phyloP scores from a whole-genome alignment of 2,113 vertebrate genomes.

The Petromus typicus region DNA sequence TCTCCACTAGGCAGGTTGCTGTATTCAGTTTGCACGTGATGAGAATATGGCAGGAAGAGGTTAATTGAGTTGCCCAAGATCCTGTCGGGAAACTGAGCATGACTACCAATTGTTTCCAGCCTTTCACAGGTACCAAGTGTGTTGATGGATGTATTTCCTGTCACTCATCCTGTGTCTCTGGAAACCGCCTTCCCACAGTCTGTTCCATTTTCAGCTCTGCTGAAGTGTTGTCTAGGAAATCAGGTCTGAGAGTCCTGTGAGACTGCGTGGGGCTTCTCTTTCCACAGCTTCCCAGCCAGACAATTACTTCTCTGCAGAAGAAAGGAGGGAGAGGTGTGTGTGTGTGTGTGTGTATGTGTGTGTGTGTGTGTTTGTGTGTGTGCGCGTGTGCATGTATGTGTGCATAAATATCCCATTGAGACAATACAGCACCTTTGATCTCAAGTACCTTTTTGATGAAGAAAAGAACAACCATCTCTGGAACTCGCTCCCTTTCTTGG shows the following conservation, averaged over 20 bases:
- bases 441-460: background rate
- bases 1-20: slow-evolving; percentile 49
- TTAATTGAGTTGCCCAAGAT: slow-evolving; percentile 76
- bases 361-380: too few species aligned
- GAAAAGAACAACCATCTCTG: background rate
- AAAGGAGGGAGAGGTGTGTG: background rate
- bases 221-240: background rate
- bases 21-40: slow-evolving; percentile 61
- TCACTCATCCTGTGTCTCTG: slow-evolving; percentile 47
- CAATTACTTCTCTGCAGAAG: slow-evolving; percentile 15
- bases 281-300: background rate
- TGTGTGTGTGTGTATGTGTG: background rate
- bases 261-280: background rate
- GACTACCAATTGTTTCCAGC: slow-evolving; percentile 41
- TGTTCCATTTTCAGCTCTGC: slow-evolving; percentile 58
- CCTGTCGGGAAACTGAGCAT: slow-evolving; percentile 36
- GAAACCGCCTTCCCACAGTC: slow-evolving; percentile 48
- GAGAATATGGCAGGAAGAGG: slow-evolving; percentile 68
- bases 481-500: slow-evolving; percentile 22
- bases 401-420: background rate
- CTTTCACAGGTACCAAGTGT: background rate
- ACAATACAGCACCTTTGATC: slow-evolving; percentile 37
- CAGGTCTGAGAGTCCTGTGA: slow-evolving; percentile 9
- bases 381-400: too few species aligned
- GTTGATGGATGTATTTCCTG: slow-evolving; percentile 57